Evolutionary conservation across 2,797 vertebrate species (phyloP), one percentile per base, ranked within the genome.

Genomic region (Diglossa cyanea): DNA sequence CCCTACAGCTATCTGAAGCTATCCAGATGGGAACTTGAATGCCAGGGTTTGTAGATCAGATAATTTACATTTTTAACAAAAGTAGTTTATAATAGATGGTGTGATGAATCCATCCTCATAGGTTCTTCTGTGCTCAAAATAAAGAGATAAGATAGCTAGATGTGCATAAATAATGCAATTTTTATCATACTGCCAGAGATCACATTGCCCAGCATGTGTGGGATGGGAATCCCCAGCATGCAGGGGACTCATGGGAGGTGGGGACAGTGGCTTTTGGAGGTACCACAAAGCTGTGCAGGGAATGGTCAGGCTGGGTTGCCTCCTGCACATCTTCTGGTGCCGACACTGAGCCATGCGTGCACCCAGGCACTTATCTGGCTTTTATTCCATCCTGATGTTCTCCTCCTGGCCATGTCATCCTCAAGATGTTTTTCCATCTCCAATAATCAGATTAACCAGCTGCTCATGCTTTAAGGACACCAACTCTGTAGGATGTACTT

Each of bases 371-470:
- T 80, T 80, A 70, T 45, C 62, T 66, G 66, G 55, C 89, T 88
- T 80, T 87, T 86, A 45, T 58, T 39, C 44, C 35, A 44, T 4
- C 1, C 31, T 78, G 87, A 91, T 91, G 50, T 87, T 89, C 77
- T 57, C 31, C 47, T 51, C 23, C 35, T 0, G 3, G 17, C 55
- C 15, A 3, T 66, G 75, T 51, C 89, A 76, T 42, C 58, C 73
- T 88, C 87, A 86, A 50, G 88, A 86, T 88, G 79, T 86, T 94
- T 93, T 94, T 91, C 93, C 76, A 88, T 70, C 58, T 72, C 74
- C 62, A 86, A 66, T 91, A 95, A 93, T 91, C 85, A 60, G 91
- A 94, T 94, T 96, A 94, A 79, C 70, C 91, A 94, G 87, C 54
- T 94, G 86, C 65, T 95, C 58, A 19, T 35, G 62, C 73, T 91